Conservation (phyloP, 2,888 invertebrate genomes). For the Encarsia formosa region DNA sequence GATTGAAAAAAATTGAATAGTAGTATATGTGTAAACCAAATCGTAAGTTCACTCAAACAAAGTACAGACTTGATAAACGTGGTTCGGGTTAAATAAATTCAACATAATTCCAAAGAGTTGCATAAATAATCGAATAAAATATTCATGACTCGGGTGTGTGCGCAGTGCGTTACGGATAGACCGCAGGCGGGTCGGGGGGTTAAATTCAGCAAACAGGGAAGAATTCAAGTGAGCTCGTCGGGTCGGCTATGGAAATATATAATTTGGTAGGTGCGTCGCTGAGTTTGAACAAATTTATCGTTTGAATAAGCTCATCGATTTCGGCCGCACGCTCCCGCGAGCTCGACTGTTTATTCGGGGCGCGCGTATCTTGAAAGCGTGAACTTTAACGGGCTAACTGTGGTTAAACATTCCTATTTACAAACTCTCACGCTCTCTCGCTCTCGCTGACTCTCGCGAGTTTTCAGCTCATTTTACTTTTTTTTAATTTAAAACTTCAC, state of each 20-base stretch:
- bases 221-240: not conserved
- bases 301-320: constrained; percentile 23
- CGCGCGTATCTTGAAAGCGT: constrained; percentile 20
- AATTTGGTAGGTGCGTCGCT: constrained; percentile 4
- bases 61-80: too few species aligned
- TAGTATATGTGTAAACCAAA: too few species aligned
- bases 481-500: not conserved
- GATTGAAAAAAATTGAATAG: too few species aligned
- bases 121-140: too few species aligned
- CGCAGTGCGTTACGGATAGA: too few species aligned
- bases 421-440: not conserved
- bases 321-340: too few species aligned
- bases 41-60: too few species aligned
- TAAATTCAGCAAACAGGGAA: too few species aligned
- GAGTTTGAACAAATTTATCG: constrained; percentile 22
- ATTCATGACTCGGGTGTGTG: too few species aligned
- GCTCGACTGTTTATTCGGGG: constrained; percentile 20
- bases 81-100: too few species aligned
- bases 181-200: too few species aligned
- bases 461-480: not conserved
- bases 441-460: not conserved
- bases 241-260: not conserved
- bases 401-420: constrained; percentile 13
- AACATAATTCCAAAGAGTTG: too few species aligned
- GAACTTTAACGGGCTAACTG: constrained; percentile 21